These are phyloP conservation scores for Hydrophis major DNA, from an alignment of 2,797 vertebrate species.

Conservation along the genomic window DNA sequence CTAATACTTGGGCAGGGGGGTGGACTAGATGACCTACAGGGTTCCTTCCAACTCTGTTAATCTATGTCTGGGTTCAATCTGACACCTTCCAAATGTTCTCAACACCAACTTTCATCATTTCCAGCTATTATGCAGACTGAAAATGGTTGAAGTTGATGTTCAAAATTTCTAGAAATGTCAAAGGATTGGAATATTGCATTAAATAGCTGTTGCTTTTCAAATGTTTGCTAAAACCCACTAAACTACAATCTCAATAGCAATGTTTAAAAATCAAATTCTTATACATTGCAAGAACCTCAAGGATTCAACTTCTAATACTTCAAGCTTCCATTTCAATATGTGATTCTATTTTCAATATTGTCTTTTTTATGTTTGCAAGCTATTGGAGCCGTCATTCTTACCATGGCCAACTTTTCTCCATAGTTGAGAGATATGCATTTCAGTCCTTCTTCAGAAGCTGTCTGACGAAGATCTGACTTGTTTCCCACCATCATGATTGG, in stretches of 20 bases:
- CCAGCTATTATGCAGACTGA: neutral
- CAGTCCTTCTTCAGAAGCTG: constrained; percentile 67
- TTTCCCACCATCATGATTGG: constrained; percentile 98
- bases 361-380: neutral
- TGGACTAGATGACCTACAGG: too few species aligned
- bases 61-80: too few species aligned
- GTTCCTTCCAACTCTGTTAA: too few species aligned
- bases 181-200: neutral
- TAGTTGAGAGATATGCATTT: constrained; percentile 81
- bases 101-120: neutral
- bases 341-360: neutral
- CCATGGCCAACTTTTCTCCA: constrained; percentile 96
- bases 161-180: neutral
- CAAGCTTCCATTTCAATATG: neutral
- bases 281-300: neutral
- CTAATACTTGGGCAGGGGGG: too few species aligned
- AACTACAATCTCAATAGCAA: neutral
- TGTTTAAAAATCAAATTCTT: neutral
- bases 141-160: neutral
- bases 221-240: neutral
- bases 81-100: neutral
- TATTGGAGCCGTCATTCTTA: constrained; percentile 60
- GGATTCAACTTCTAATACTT: neutral
- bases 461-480: constrained; percentile 86
- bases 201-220: neutral